These are phyloP conservation scores for Platichthys flesus DNA, from an alignment of 2,113 vertebrate species.

Conservation along the genomic window DNA sequence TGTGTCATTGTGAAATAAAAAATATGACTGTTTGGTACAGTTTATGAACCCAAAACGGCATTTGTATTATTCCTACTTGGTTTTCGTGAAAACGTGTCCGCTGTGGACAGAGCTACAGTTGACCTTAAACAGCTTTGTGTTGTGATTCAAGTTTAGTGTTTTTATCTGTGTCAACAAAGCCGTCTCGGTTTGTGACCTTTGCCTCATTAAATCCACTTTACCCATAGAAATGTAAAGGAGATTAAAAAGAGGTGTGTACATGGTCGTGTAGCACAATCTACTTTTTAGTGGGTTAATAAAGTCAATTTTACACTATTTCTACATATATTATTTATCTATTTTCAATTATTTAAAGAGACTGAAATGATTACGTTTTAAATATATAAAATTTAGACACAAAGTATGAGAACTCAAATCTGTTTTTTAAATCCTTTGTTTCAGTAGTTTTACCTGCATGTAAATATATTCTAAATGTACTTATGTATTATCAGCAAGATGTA, in stretches of 20 bases:
- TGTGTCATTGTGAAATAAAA: slow-evolving; percentile 80
- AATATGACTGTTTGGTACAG: slow-evolving; percentile 76
- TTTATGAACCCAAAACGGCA: slow-evolving; percentile 26
- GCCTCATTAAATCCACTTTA: not conserved
- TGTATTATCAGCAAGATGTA: too few species aligned
- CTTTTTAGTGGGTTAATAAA: too few species aligned
- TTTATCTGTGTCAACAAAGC: not conserved
- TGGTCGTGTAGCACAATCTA: not conserved
- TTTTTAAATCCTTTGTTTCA: too few species aligned
- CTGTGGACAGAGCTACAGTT: not conserved
- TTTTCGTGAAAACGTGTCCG: not conserved
- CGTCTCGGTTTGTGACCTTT: not conserved
- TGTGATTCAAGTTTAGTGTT: not conserved
- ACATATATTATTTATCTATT: too few species aligned
- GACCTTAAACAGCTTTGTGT: too few species aligned
- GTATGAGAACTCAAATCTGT: too few species aligned
- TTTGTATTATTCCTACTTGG: slow-evolving; percentile 22
- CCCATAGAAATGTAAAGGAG: not conserved
- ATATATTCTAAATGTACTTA: too few species aligned
- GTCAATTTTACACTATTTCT: too few species aligned
- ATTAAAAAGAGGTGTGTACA: not conserved
- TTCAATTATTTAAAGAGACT: too few species aligned
- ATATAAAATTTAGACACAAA: too few species aligned
- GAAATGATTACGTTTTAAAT: too few species aligned
- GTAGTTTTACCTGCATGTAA: too few species aligned